phyloP scores from a whole-genome alignment of 2,113 vertebrate genomes.

The Trichechus manatus region DNA sequence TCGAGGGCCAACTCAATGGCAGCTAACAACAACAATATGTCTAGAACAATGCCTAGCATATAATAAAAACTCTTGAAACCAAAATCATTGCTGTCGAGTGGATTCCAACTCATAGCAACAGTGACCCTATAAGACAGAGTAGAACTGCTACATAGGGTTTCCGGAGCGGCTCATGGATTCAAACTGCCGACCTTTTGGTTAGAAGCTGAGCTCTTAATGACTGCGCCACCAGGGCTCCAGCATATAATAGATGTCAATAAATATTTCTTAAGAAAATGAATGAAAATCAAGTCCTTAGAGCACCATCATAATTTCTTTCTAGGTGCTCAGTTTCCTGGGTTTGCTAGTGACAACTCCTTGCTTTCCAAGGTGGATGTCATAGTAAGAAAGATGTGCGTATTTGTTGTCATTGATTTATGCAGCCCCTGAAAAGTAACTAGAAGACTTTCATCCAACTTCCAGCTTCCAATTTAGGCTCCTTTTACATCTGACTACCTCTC shows the following conservation, averaged over 20 bases:
- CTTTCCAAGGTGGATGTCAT: slow-evolving; percentile 28
- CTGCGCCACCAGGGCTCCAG: no score
- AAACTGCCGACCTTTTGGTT: no score
- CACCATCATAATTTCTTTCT: background rate
- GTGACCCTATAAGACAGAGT: no score
- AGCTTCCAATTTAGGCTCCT: background rate
- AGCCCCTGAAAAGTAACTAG: background rate
- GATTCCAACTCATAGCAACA: no score
- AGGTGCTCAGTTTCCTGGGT: background rate
- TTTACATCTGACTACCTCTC: background rate
- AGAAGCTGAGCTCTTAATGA: no score
- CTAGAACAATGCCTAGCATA: background rate
- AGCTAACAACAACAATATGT: background rate
- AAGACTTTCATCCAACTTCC: background rate
- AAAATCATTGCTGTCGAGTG: background rate
- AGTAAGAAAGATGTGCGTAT: background rate
- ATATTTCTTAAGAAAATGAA: background rate
- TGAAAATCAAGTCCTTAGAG: background rate
- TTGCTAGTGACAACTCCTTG: background rate
- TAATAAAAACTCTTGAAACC: background rate
- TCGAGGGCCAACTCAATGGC: background rate
- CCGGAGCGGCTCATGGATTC: no score
- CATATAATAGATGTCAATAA: background rate
- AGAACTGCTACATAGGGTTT: background rate
- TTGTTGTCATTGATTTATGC: background rate